These are phyloP conservation scores for Typhlichthys subterraneus DNA, from an alignment of 2,797 vertebrate genomes.

Conservation along the genomic window DNA sequence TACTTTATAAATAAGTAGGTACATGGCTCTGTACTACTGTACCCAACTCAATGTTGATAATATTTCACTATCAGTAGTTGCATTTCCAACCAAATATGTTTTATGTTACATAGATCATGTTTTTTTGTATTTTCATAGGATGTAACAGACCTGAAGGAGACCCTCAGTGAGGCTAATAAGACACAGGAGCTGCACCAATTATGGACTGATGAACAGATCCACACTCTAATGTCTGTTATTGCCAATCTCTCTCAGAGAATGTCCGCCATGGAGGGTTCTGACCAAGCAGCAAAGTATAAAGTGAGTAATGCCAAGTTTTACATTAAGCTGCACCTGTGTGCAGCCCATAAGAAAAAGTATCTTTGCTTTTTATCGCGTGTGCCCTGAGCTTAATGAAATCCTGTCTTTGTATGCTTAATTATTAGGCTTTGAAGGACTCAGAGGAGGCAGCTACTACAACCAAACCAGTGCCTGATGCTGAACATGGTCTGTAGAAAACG, in stretches of 20 bases:
- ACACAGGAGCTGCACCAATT: conserved; percentile 64
- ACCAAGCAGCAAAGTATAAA: conserved; percentile 25
- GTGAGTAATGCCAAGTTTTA: conserved; percentile 41
- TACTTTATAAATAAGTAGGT: neutral
- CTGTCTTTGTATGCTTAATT: neutral
- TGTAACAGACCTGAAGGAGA: conserved; percentile 62
- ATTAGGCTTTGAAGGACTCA: conserved; percentile 28
- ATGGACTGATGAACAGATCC: conserved; percentile 68
- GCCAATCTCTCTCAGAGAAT: conserved; percentile 71
- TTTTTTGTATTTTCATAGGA: conserved; percentile 53
- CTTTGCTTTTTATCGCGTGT: conserved; percentile 4
- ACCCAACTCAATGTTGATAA: too few species aligned
- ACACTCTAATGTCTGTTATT: conserved; percentile 62
- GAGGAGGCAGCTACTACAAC: conserved; percentile 26
- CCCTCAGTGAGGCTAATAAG: conserved; percentile 68
- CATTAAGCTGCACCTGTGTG: neutral
- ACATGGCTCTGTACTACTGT: too few species aligned
- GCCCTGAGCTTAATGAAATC: neutral
- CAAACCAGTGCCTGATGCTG: conserved; percentile 30
- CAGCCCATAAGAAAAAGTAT: neutral
- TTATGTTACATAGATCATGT: neutral
- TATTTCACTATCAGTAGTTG: too few species aligned
- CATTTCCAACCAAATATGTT: too few species aligned
- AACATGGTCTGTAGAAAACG: conserved; percentile 32
- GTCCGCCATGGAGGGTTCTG: conserved; percentile 59